Percentiles rank a stretch among this genome's conserved stretches.
Evolutionary conservation across 2,888 invertebrate genomes (phyloP).

Genomic region (Plemyria rubiginata): DNA sequence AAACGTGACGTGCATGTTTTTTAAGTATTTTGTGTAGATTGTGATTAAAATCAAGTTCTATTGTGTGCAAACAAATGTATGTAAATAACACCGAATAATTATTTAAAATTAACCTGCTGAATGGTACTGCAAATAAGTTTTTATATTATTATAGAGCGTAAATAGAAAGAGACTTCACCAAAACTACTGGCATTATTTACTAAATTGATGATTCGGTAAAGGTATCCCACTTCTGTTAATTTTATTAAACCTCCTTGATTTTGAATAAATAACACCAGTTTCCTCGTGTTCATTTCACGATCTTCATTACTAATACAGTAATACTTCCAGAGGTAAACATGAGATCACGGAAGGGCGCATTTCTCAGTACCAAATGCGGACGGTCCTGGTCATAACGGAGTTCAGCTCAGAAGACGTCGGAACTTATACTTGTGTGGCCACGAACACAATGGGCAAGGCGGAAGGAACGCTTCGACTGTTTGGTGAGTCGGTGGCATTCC

Average conservation of each 20-base stretch:
- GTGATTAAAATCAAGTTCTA: no score
- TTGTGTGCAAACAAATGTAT: no score
- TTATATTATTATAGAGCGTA: neutral
- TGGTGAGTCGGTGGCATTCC: conserved; percentile 73
- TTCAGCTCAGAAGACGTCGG: conserved; percentile 86
- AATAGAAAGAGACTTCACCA: neutral
- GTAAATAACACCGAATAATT: no score
- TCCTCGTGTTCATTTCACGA: neutral
- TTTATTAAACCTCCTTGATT: neutral
- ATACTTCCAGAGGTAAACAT: conserved; percentile 85
- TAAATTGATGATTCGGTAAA: neutral
- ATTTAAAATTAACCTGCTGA: no score
- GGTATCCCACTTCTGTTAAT: neutral
- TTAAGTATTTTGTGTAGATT: neutral
- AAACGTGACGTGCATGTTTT: neutral
- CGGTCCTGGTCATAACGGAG: conserved; percentile 86
- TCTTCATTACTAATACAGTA: conserved; percentile 15
- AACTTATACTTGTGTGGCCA: conserved; percentile 88
- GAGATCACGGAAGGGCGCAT: conserved; percentile 86
- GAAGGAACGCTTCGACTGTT: conserved; percentile 88
- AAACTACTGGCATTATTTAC: neutral
- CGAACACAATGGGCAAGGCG: conserved; percentile 89
- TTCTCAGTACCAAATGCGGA: conserved; percentile 86
- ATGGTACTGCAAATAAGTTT: no score
- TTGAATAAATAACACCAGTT: conserved; percentile 2